Percentiles rank a stretch among this genome's conserved stretches.
Evolutionary conservation across 30 jellyfish, hydroid and myxozoan species (phyloP).

Genomic region (Calvadosia cruxmelitensis): DNA sequence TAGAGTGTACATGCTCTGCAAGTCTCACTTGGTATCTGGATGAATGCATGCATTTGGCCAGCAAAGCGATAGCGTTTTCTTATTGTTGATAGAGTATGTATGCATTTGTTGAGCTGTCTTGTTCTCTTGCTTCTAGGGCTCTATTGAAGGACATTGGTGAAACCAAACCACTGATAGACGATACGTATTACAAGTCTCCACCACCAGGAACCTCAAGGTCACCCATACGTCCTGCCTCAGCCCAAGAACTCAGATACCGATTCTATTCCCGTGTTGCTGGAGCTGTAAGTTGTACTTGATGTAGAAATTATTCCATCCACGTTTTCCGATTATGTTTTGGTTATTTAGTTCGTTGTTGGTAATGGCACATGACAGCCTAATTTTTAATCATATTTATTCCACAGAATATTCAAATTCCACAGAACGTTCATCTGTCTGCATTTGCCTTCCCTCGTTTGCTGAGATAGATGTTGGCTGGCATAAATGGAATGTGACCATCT

Average conservation of each 20-base stretch:
- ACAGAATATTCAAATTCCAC: slow-evolving; percentile 71
- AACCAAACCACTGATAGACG: slow-evolving; percentile 51
- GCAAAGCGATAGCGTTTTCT: too few species aligned
- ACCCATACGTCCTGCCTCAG: slow-evolving; percentile 53
- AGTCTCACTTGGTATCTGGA: too few species aligned
- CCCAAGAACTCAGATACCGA: slow-evolving; percentile 56
- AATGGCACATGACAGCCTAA: not conserved
- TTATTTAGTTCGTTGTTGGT: too few species aligned
- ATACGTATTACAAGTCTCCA: slow-evolving; percentile 7
- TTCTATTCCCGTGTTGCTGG: slow-evolving; percentile 78
- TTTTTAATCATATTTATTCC: not conserved
- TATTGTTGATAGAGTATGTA: too few species aligned
- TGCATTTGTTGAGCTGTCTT: too few species aligned
- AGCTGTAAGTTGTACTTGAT: slow-evolving; percentile 45
- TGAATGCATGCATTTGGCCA: too few species aligned
- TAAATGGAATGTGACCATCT: too few species aligned
- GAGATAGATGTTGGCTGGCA: slow-evolving; percentile 1
- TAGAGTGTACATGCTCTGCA: too few species aligned
- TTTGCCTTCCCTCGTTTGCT: slow-evolving; percentile 74
- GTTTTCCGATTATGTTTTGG: too few species aligned
- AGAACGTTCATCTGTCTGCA: slow-evolving; percentile 58
- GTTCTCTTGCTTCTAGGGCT: not conserved
- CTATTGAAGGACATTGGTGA: slow-evolving; percentile 25
- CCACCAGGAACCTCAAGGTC: slow-evolving; percentile 43
- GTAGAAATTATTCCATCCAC: too few species aligned